Base-by-base conservation (phyloP, 2,888 invertebrate genomes). In the Lysandra coridon region DNA sequence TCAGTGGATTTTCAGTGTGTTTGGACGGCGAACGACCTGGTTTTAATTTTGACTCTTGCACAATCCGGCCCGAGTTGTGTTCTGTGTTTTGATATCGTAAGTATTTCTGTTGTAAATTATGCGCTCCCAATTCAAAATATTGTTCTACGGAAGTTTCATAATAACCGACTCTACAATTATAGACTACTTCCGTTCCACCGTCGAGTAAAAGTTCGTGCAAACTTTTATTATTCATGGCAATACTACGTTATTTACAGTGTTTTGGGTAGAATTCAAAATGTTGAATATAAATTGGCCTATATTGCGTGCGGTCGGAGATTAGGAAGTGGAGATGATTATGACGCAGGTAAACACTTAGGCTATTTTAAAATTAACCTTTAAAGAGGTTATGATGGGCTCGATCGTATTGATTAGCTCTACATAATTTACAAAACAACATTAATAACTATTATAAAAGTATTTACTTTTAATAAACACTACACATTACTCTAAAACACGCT, bases 1-100 rank as follows among this genome's bases (percentile, higher is more conserved):
- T 62, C 79, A 80, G 82, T 85, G 83, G 82, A 83, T 81, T 80
- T 81, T 82, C 83, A 82, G 85, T 86, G 76, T 81, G 79, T 83
- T 84, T 81, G 84, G 83, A 84, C 80, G 82, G 85, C 83, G 83
- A 83, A 83, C 91, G 92, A 91, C 91, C 92, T 87, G 90, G 85
- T 92, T 91, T 88, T 90, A 89, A 90, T 90, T 91, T 90, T 87
- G 88, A 89, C 86, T 87, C 87, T 91, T 90, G 88, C 91, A 91
- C 91, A 89, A 91, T 88, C 88, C 83, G 83, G 82, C 79, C 49
- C 78, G 80, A 78, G 79, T 79, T 77, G 82, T 82, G 82, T 81
- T 73, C 81, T 75, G 83, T 82, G 82, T 83, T 85, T 84, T 82
- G 82, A 83, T 80, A 80, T 85, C 83, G 90, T 90, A 84, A 88